Conservation (phyloP, 2,113 vertebrate genomes). For the Fregetta grallaria region DNA sequence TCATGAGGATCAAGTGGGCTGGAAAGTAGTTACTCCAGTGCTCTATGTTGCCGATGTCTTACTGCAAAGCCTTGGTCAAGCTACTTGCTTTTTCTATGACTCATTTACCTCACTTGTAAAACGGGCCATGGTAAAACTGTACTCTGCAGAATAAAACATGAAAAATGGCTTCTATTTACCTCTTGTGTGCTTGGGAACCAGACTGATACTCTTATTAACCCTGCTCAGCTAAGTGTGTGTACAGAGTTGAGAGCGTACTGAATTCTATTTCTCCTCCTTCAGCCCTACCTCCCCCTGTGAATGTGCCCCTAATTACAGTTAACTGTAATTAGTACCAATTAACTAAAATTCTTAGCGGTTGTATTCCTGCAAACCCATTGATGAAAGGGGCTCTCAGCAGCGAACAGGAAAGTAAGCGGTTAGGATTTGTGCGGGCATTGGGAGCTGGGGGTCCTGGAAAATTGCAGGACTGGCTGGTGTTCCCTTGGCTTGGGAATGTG, state of each 20-base stretch:
- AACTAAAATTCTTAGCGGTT: background rate
- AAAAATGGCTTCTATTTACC: conserved; percentile 64
- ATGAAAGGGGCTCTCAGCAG: background rate
- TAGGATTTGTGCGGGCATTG: background rate
- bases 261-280: background rate
- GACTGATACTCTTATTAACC: conserved; percentile 54
- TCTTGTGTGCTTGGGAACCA: background rate
- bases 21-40: background rate
- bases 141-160: conserved; percentile 39
- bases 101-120: conserved; percentile 58
- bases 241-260: background rate
- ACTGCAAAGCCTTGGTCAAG: conserved; percentile 44
- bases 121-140: background rate
- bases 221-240: conserved; percentile 42
- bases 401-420: fast-evolving
- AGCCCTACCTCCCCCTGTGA: background rate
- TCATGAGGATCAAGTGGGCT: background rate
- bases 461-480: background rate
- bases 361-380: background rate
- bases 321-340: conserved; percentile 36
- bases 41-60: background rate
- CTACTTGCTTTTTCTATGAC: conserved; percentile 52
- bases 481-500: background rate
- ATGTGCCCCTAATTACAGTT: background rate
- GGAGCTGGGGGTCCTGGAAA: background rate